These are phyloP conservation scores for Drosophila neocordata DNA, from an alignment of 1,140 invertebrate species.

Conservation along the genomic window DNA sequence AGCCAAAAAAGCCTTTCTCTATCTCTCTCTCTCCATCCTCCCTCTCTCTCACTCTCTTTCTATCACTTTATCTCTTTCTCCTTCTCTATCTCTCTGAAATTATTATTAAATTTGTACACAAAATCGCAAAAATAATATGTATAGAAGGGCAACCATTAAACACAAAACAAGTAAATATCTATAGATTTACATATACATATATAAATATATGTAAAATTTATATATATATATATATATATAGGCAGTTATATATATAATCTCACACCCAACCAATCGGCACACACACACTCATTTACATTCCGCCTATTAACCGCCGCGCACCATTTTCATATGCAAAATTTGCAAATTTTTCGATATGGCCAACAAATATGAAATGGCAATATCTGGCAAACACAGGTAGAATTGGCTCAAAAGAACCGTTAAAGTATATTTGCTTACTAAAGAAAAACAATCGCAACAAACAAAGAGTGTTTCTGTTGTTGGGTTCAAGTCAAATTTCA, in stretches of 20 bases:
- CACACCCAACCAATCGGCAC: conserved; percentile 33
- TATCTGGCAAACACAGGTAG: conserved; percentile 29
- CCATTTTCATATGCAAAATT: conserved; percentile 80
- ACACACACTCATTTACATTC: conserved; percentile 50
- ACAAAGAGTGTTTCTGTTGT: too few relatives aligned
- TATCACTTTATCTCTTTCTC: background rate
- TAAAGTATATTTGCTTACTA: too few relatives aligned
- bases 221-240: conserved; percentile 46
- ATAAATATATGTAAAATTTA: conserved; percentile 32
- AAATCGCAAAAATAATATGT: conserved; percentile 23
- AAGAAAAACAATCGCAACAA: too few relatives aligned
- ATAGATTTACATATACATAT: conserved; percentile 41
- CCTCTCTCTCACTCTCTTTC: too few relatives aligned
- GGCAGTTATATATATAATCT: conserved; percentile 18
- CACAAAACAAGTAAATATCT: conserved; percentile 3
- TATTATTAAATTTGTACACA: conserved; percentile 71
- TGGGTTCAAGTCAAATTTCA: too few relatives aligned
- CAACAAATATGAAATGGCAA: conserved; percentile 61
- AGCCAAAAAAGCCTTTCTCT: background rate
- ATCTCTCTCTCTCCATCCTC: background rate
- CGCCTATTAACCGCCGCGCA: conserved; percentile 75
- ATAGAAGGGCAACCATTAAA: background rate
- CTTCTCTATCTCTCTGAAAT: conserved; percentile 22
- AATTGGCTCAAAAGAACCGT: conserved; percentile 8
- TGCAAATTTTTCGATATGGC: conserved; percentile 71